A percentile compares a stretch with the other conserved stretches of the same genome.
phyloP scores from a whole-genome alignment of 2,113 vertebrate species.

The Dermatemys mawii region DNA sequence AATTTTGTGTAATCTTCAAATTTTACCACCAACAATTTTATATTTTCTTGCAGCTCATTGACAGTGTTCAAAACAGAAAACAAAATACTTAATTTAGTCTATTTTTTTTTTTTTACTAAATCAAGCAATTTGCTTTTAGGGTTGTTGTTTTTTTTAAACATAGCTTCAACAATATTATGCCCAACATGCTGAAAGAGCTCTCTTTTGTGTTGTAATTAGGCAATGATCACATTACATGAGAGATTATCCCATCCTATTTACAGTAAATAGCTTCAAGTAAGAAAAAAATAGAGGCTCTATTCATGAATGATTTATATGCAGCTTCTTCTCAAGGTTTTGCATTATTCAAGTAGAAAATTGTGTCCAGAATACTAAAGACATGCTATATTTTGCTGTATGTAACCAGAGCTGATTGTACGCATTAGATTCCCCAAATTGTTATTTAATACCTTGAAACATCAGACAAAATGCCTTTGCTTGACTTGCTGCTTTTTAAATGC shows the following conservation, averaged over 20 bases:
- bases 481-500: background rate
- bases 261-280: slow-evolving; percentile 67
- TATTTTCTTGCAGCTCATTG: background rate
- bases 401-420: background rate
- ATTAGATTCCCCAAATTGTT: background rate
- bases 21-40: background rate
- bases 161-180: slow-evolving; percentile 41
- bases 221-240: slow-evolving; percentile 67
- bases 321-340: slow-evolving; percentile 49
- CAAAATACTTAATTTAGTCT: slow-evolving; percentile 41
- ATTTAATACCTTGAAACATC: slow-evolving; percentile 22
- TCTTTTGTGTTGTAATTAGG: slow-evolving; percentile 56
- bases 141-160: background rate
- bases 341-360: slow-evolving; percentile 47
- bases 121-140: slow-evolving; percentile 60
- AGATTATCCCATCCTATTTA: slow-evolving; percentile 66
- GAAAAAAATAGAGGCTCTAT: slow-evolving; percentile 51
- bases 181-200: slow-evolving; percentile 21
- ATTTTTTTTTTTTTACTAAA: slow-evolving; percentile 21
- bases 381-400: background rate
- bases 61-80: background rate
- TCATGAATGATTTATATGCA: slow-evolving; percentile 69
- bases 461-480: background rate
- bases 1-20: background rate
- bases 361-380: slow-evolving; percentile 58